Base-by-base conservation (phyloP, 2,113 vertebrate genomes). In the Phocoena phocoena region DNA sequence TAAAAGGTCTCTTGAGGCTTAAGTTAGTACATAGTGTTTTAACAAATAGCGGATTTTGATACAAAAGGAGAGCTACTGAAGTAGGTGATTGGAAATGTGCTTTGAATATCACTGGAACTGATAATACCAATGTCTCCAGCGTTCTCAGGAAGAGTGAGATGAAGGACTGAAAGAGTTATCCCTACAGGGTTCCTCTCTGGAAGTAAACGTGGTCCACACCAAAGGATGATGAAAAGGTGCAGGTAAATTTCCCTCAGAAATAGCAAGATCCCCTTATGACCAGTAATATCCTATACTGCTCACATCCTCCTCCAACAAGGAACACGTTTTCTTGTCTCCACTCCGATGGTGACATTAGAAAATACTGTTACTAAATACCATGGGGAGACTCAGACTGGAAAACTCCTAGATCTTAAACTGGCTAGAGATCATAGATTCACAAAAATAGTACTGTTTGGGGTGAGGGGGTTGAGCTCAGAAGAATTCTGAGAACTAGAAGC, bases 361-460 rank as follows among this genome's bases (percentile, higher is more conserved):
- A 71, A 74, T 79, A 81, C 93, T 55, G 14, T 84, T 67, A 83
- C 55, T 62, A 97, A 95, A 26, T 38, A 80, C 93, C 47, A 47
- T 11, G 14, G 1, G 31, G 44, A 92, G n/a, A 12, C 53, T 79
- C 18, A 93, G 68, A 80, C 87, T 9, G 4, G 93, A 77, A 85
- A 90, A 44, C 18, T 55, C 68, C 53, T 28, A 33, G 62, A 41
- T 50, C 62, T 85, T 65, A 53, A 79, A 60, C 65, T 62, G 60
- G 38, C 83, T 50, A 65, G 68, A 90, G 20, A 95, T 81, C 62
- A 79, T 3, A 85, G 44, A 82, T 44, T 31, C 18, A 2, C 23
- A 25, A 63, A 85, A 68, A 25, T 7, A 58, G 36, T 14, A 13
- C 63, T 8, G 0, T 84, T 23, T 82, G 31, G 44, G 41, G 4